Base-by-base conservation (phyloP, 2,113 vertebrate species). In the Hoplias malabaricus region DNA sequence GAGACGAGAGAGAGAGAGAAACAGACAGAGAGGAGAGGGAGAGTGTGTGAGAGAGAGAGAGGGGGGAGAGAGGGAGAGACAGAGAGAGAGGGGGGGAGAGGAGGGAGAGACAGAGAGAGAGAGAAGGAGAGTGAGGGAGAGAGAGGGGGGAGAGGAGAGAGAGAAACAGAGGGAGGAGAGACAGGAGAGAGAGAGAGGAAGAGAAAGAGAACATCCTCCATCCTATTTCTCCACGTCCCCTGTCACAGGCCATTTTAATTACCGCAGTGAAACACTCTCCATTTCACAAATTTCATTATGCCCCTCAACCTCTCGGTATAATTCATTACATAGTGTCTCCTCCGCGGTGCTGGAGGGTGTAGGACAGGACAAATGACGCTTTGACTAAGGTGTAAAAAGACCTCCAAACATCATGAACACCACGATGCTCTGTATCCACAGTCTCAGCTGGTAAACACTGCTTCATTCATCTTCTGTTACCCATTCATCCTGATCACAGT, bases 201-300 rank as follows among this genome's bases (percentile, higher is more conserved):
- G 36, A 53, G n/a, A n/a, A n/a, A n/a, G n/a, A n/a, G 36, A 83
- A 65, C 70, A 48, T 59, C 38, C 38, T 79, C 43, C 66, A 50
- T 38, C 69, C 70, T 23, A 43, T 66, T 80, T 75, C 53, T 23
- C 46, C 69, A 48, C 75, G 71, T 80, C 43, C 29, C 79, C 40
- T 73, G 61, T 79, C 67, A 72, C 29, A 62, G 69, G 25, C 67
- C 57, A 48, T 72, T 77, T 79, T 69, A 77, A 82, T 86, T 84
- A 84, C 63, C 29, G 19, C 43, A 31, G 69, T 23, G 70, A 12
- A 56, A 70, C 40, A 38, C 31, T 46, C 66, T 80, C 34, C 46
- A 48, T 77, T 46, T 62, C 46, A 54, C 40, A 25, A 77, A 69
- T 79, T 79, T 38, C 59, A 72, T 73, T 69, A 62, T 56, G 29